phyloP scores from a whole-genome alignment of 2,888 invertebrate species.

The Andrena hattorfiana region DNA sequence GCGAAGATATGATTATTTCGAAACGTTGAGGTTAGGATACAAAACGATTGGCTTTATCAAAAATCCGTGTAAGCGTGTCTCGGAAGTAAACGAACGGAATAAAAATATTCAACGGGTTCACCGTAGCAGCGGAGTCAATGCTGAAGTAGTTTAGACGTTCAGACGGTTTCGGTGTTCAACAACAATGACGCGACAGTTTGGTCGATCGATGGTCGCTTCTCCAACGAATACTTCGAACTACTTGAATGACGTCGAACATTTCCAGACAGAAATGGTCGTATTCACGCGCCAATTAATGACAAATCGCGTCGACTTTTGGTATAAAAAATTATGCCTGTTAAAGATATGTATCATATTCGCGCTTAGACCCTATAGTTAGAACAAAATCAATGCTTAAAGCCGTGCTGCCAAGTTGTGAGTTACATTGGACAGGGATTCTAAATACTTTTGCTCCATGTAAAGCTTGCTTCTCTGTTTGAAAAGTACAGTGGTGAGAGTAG shows the following conservation, averaged over 20 bases:
- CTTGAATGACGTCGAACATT: slow-evolving; percentile 54
- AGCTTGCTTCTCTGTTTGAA: neutral
- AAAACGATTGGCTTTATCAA: slow-evolving; percentile 44
- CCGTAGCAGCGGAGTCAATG: slow-evolving; percentile 6
- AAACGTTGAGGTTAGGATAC: slow-evolving; percentile 29
- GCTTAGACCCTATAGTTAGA: slow-evolving; percentile 19
- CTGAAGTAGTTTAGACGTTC: slow-evolving; percentile 19
- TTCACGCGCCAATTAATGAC: slow-evolving; percentile 16
- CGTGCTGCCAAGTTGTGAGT: neutral
- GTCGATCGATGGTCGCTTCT: slow-evolving; percentile 35
- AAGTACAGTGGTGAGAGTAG: neutral
- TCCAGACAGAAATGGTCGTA: slow-evolving; percentile 32
- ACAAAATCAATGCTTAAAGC: neutral
- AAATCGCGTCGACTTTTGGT: slow-evolving; percentile 28
- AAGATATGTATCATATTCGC: slow-evolving; percentile 51
- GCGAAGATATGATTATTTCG: slow-evolving; percentile 47
- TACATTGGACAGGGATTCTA: neutral
- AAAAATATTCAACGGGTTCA: slow-evolving; percentile 3
- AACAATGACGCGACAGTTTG: slow-evolving; percentile 12
- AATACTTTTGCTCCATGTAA: neutral
- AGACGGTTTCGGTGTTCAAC: neutral
- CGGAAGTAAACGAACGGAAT: slow-evolving; percentile 42
- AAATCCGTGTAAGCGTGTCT: slow-evolving; percentile 58
- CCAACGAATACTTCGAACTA: slow-evolving; percentile 22
- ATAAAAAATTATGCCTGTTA: slow-evolving; percentile 41